Base-by-base conservation (phyloP, 2,113 vertebrate species). In the Serilophus lunatus region DNA sequence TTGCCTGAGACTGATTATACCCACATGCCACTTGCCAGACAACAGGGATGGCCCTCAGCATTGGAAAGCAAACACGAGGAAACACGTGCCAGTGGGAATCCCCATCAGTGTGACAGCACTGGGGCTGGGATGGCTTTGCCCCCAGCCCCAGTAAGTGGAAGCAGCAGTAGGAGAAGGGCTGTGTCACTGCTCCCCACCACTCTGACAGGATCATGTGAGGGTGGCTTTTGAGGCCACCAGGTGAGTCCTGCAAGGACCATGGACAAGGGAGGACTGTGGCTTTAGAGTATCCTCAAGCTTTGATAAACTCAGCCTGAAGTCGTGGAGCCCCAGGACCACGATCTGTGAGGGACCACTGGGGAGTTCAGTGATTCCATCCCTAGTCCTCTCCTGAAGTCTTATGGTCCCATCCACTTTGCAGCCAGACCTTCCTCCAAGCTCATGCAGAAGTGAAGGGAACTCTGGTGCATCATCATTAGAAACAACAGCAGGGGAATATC, bases 1-100 rank as follows among this genome's bases (percentile, higher is more conserved):
- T 92, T 82, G 71, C 59, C 93, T 95, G 91, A 90, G 85, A 74
- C 76, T 95, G 94, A 84, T 94, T 92, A 79, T 88, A 90, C 93
- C 61, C 81, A 64, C 51, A 25, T 74, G 91, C 84, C 93, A 90
- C 82, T 81, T 2, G 18, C 78, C 56, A 82, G 71, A 86, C 84
- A 42, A 49, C 45, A 35, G 50, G 74, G 91, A 71, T 47, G 53
- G 75, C 81, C 75, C 9, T 0, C 7, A 5, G 53, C 35, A 57
- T 76, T 1, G 0, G 50, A 89, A 91, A 54, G 14, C 53, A 47
- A 40, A 24, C 54, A 25, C 0, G 0, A 54, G 79, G 69, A 79
- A 76, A 66, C 63, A 26, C 6, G 1, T 77, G 78, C 66, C 69
- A 12, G 10, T 10, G 61, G 16, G 35, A 36, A 75, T 44, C 74